Evolutionary conservation across 2,888 invertebrate species (phyloP), one percentile per base, ranked within the genome.

Genomic region (Oscheius sp.): DNA sequence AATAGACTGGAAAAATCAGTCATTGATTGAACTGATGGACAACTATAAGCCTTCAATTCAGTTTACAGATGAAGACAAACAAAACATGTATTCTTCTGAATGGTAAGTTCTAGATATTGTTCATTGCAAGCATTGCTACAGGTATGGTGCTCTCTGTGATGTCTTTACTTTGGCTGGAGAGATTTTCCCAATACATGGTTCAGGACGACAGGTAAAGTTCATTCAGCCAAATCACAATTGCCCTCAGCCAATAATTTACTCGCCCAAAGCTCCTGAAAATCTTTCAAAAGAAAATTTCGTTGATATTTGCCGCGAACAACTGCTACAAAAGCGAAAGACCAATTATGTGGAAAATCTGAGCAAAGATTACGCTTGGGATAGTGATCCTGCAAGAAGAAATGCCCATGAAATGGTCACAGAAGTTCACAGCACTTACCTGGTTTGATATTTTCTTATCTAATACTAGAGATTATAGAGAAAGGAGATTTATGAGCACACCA

Each of bases 351-450:
- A 33, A 2, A 33, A 33, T 17, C 33, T 33, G 3, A 55, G 33
- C 15, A n/a, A 34, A 2, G 55, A 55, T n/a, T 55, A 55, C 12
- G 17, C 20, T 20, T 55, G 55, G 55, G 55, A 55, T n/a, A n/a
- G 17, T n/a, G 55, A 55, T 55, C 37, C 34, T 0, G 33, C 55
- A 10, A 33, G 55, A n/a, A 33, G 20, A 17, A 55, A 55, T 37
- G 55, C 55, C 23, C 55, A 55, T 17, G 55, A 55, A 34, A 55
- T 55, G 55, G 23, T 55, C 17, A 20, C 10, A 5, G 55, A 55
- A 33, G 34, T 17, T 17, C 55, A 55, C 20, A 33, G 34, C 20
- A 25, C 25, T 12, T 55, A 33, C 20, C 23, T 55, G 55, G 55
- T 55, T 17, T 15, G 17, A 20, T 33, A 12, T n/a, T 20, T 5